These are phyloP conservation scores for Stomatorhinus walkeri DNA, from an alignment of 2,797 vertebrate species.

Conservation along the genomic window DNA sequence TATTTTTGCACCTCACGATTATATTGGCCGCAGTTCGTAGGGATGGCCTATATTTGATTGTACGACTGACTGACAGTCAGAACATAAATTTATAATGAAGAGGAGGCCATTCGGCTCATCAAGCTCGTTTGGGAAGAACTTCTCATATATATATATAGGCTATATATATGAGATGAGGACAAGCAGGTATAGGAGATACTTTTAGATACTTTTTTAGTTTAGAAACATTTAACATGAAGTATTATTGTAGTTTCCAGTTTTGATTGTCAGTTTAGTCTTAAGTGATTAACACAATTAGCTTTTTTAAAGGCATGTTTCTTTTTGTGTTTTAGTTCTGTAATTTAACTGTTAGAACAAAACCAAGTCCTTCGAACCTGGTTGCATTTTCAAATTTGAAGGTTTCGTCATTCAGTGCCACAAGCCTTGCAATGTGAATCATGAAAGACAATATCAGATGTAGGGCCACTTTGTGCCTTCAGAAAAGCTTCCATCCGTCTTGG, in stretches of 20 bases:
- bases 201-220: background rate
- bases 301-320: background rate
- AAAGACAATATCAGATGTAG: background rate
- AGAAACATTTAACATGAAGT: background rate
- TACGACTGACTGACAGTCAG: background rate
- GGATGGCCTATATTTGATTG: background rate
- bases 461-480: background rate
- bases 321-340: background rate
- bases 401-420: background rate
- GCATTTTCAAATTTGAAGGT: background rate
- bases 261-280: background rate
- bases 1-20: background rate
- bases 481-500: background rate
- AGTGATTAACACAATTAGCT: background rate
- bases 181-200: background rate
- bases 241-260: background rate
- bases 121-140: too few species aligned
- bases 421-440: background rate
- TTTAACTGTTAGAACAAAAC: background rate
- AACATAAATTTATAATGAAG: too few species aligned
- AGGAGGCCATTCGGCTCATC: too few species aligned
- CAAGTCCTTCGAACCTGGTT: background rate
- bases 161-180: background rate
- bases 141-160: too few species aligned
- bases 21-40: background rate